These are phyloP conservation scores for Euglossa dilemma DNA, from an alignment of 1,140 invertebrate species.

Conservation along the genomic window DNA sequence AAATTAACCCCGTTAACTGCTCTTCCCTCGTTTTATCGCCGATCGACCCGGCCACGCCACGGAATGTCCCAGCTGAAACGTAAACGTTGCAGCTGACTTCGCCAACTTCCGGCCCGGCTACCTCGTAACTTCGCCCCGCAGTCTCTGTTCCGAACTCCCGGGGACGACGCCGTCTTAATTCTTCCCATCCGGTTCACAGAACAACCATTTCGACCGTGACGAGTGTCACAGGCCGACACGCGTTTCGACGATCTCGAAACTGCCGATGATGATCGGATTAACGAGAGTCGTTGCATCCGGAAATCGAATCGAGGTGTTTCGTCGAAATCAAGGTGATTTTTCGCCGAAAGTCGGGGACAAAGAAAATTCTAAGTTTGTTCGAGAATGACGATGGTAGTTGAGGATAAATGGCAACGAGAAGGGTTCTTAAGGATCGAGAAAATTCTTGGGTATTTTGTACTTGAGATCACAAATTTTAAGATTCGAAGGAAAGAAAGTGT, in stretches of 20 bases:
- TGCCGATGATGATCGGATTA: not conserved
- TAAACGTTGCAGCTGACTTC: conserved; percentile 12
- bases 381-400: too few relatives aligned
- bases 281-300: not conserved
- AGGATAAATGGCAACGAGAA: too few relatives aligned
- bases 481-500: too few relatives aligned
- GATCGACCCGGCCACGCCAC: not conserved
- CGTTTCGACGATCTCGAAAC: not conserved
- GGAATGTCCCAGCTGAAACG: not conserved
- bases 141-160: conserved; percentile 12
- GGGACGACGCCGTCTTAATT: conserved; percentile 2
- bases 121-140: conserved; percentile 8
- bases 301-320: not conserved
- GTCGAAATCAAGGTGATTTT: too few relatives aligned
- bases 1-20: not conserved
- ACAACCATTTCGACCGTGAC: not conserved
- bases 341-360: too few relatives aligned
- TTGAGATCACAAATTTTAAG: too few relatives aligned
- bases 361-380: too few relatives aligned
- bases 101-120: conserved; percentile 13
- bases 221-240: conserved; percentile 1
- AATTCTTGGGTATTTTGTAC: too few relatives aligned
- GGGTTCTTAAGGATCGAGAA: too few relatives aligned
- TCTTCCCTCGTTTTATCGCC: not conserved
- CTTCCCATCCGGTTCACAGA: not conserved